A percentile compares a stretch with the other conserved stretches of the same genome.
These are phyloP conservation scores for Hippocampus mohnikei DNA, from an alignment of 2,113 vertebrate genomes.

Conservation along the genomic window DNA sequence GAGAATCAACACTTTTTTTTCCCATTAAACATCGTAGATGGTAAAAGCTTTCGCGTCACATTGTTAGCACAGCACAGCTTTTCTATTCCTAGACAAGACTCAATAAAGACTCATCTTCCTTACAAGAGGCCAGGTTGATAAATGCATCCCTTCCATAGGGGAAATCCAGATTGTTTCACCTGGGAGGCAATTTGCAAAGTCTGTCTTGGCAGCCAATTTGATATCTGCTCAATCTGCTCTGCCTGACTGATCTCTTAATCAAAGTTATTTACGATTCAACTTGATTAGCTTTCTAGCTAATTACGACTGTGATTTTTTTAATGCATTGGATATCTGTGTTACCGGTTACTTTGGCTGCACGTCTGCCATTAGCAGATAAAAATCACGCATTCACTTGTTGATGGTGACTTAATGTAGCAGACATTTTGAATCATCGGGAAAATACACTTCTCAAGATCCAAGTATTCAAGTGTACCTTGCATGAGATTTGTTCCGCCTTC, in stretches of 20 bases:
- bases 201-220: conserved; percentile 39
- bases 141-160: conserved; percentile 36
- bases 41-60: conserved; percentile 14
- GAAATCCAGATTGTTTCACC: conserved; percentile 20
- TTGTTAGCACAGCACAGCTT: conserved; percentile 8
- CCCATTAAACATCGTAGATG: conserved; percentile 3
- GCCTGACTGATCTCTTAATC: conserved; percentile 53
- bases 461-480: not conserved
- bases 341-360: not conserved
- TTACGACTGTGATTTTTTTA: conserved; percentile 31
- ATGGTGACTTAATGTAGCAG: conserved; percentile 1
- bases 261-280: conserved; percentile 45
- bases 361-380: not conserved
- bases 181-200: conserved; percentile 38
- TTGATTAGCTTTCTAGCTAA: conserved; percentile 34
- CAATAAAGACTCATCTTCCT: conserved; percentile 13
- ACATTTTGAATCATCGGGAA: not conserved
- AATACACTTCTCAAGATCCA: conserved; percentile 1
- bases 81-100: conserved; percentile 17
- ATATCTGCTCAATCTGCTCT: conserved; percentile 17
- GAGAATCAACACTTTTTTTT: conserved; percentile 7
- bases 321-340: conserved; percentile 2
- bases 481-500: not conserved
- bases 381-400: not conserved
- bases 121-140: conserved; percentile 21